Base-by-base conservation (phyloP, 2,888 invertebrate genomes). In the Ichneumoninae sp. region DNA sequence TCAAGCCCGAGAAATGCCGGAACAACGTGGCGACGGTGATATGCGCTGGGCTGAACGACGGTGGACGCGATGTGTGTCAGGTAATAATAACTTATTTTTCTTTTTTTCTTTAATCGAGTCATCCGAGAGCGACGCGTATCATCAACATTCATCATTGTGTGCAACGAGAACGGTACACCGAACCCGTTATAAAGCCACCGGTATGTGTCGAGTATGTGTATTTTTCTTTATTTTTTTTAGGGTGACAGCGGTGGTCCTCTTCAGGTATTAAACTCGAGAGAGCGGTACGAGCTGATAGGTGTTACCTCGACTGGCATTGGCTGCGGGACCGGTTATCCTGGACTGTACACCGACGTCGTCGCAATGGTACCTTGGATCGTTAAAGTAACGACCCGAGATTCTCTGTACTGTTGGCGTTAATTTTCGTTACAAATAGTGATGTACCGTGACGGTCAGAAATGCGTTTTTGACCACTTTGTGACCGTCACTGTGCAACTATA, bases 211-310 rank as follows among this genome's bases (percentile, higher is more conserved):
- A 40, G 40, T 8, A 40, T 40, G 40, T 40, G 8, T 40, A 40
- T 40, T 8, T 40, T 10, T 3, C 8, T 40, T 40, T 8, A 36
- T 22, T 40, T 66, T 71, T 50, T 50, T 62, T 72, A 89, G 87
- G 89, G 89, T 30, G 88, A 90, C 71, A 90, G 89, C 33, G 89
- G 89, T 16, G 89, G 89, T 13, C 90, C 90, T 22, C 87, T 90
- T 66, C 88, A 88, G 57, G 68, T 89, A 47, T 19, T 84, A 26
- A 86, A 87, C 30, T 68, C 78, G 1, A 70, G 82, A 71, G 62
- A 83, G 22, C 86, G 80, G 80, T 85, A 85, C 78, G 86, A 88
- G 54, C 72, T 90, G 13, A 88, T 90, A 65, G 88, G 87, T 86
- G 85, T 90, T 47, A 74, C 85, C 26, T 88, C 88, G 5, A 86